Evolutionary conservation across 2,797 vertebrate species (phyloP).

Genomic region (Lophotriccus pileatus): DNA sequence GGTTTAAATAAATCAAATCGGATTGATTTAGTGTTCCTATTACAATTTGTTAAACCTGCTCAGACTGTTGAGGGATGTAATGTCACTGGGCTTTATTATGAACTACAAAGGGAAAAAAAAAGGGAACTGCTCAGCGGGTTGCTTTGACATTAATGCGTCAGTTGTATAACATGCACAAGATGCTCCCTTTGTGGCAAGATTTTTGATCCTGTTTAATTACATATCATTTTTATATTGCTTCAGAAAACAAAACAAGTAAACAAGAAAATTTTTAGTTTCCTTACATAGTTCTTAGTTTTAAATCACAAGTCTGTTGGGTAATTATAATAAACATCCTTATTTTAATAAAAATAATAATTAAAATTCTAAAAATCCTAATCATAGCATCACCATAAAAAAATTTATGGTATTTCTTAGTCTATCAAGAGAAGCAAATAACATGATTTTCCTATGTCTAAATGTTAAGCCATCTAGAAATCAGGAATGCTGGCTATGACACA

Average conservation of each 20-base stretch:
- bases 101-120: not conserved
- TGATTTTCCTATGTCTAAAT: not conserved
- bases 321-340: not conserved
- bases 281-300: not conserved
- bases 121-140: not conserved
- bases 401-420: not conserved
- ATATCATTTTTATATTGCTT: not conserved
- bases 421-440: not conserved
- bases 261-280: not conserved
- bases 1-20: conserved; percentile 41
- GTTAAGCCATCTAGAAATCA: not conserved
- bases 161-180: not conserved
- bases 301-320: not conserved
- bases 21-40: conserved; percentile 35
- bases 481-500: not conserved
- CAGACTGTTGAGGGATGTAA: not conserved
- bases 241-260: not conserved
- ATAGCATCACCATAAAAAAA: not conserved
- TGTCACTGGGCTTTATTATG: not conserved
- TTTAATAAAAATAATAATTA: not conserved
- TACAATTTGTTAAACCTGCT: conserved; percentile 18
- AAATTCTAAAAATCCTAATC: not conserved
- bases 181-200: not conserved
- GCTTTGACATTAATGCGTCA: not conserved
- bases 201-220: not conserved